Conservation (phyloP, 2,888 invertebrate species). For the Sinelater perroti region DNA sequence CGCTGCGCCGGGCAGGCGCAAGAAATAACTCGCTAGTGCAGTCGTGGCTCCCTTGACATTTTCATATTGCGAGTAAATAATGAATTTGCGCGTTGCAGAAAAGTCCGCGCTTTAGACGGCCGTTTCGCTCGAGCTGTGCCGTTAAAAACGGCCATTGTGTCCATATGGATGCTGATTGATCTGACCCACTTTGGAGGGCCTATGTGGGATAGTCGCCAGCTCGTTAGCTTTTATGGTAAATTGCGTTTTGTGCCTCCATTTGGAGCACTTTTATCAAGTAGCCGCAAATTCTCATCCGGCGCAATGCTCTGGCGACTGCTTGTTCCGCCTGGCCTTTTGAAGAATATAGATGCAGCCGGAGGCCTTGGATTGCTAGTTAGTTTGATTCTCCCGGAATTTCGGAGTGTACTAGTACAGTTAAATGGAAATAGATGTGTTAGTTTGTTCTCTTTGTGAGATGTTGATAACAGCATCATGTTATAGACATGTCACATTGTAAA, state of each 20-base stretch:
- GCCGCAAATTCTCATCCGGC: not conserved
- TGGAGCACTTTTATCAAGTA: constrained; percentile 15
- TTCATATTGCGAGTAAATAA: too few species aligned
- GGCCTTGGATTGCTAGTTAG: too few species aligned
- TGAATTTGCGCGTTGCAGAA: not conserved
- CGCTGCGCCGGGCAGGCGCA: not conserved
- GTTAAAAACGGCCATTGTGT: constrained; percentile 1
- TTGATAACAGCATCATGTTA: too few species aligned
- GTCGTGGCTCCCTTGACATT: not conserved
- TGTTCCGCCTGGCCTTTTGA: constrained; percentile 12
- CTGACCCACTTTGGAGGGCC: constrained; percentile 17
- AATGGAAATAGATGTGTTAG: too few species aligned
- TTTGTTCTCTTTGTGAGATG: too few species aligned
- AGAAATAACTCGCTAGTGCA: not conserved
- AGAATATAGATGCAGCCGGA: too few species aligned
- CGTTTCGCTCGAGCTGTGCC: too few species aligned
- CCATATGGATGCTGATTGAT: constrained; percentile 21
- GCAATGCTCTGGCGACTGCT: constrained; percentile 9
- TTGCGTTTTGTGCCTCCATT: constrained; percentile 11
- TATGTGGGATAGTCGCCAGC: constrained; percentile 16
- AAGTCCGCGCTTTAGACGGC: too few species aligned
- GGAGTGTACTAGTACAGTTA: too few species aligned
- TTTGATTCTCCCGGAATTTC: too few species aligned
- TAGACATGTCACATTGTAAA: too few species aligned
- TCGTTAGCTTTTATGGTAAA: constrained; percentile 16